Base-by-base conservation (phyloP, 2,797 vertebrate species). In the Aphelocoma californica region DNA sequence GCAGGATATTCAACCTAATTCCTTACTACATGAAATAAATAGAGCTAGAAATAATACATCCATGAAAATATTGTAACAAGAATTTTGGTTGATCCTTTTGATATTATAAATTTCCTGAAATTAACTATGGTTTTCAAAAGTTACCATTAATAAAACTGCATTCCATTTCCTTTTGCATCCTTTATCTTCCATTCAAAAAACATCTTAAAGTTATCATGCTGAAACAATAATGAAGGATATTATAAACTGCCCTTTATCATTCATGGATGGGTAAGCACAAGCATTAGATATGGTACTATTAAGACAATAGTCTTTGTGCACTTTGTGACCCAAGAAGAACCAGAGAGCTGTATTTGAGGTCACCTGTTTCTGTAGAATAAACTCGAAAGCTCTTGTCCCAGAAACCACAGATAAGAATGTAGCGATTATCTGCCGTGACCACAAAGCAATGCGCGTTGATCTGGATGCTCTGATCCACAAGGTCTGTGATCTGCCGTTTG, bases 371-470 rank as follows among this genome's bases (percentile, higher is more conserved):
- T 10, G 99, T 99, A 72, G 99, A 99, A 98, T 99, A 99, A 95
- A 99, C 99, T 82, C 99, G 98, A 97, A 99, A 99, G 96, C 99
- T 99, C 98, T 99, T 99, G 98, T 99, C 99, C 99, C 99, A 99
- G 98, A 99, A 99, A 64, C 99, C 99, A 97, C 99, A 99, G 96
- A 99, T 99, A 81, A 99, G 99, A 95, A 99, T 99, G 97, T 99
- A 99, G 93, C 99, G 99, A 98, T 99, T 99, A 98, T 99, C 99
- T 89, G 99, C 99, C 56, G 99, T 99, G 98, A 99, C 99, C 98
- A 99, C 99, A 29, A 99, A 99, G 96, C 99, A 99, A 90, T 99
- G 99, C 5, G 99, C 99, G 93, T 99, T 99, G 98, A 99, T 99
- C 97, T 99, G 99, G 97, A 99, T 99, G 97, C 99, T 99, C 98